These are phyloP conservation scores for Cyprinella venusta DNA, from an alignment of 2,797 vertebrate species.

Conservation along the genomic window DNA sequence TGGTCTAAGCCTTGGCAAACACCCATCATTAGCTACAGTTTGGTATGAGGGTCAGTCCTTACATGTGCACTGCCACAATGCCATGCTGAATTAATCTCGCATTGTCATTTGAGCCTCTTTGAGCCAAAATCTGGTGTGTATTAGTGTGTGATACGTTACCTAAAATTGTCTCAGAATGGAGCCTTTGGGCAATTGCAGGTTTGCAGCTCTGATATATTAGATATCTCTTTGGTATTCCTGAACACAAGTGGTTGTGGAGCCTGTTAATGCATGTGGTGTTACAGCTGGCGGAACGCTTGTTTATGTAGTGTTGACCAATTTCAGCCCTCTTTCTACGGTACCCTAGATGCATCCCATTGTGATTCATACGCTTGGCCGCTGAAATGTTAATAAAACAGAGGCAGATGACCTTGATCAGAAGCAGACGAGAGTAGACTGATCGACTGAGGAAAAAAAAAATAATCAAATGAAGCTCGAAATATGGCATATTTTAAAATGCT, in stretches of 20 bases:
- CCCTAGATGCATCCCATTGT: background rate
- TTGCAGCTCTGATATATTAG: background rate
- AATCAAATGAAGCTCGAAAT: slow-evolving; percentile 17
- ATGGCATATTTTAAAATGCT: slow-evolving; percentile 26
- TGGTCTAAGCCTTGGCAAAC: slow-evolving; percentile 26
- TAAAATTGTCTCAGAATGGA: slow-evolving; percentile 17
- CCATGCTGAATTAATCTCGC: slow-evolving; percentile 31
- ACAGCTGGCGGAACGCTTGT: background rate
- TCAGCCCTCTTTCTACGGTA: background rate
- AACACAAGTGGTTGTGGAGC: background rate
- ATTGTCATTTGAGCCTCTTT: slow-evolving; percentile 16
- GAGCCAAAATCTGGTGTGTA: background rate
- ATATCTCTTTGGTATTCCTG: background rate
- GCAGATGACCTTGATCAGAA: slow-evolving; percentile 30
- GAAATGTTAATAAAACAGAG: slow-evolving; percentile 38
- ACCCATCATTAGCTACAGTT: slow-evolving; percentile 9
- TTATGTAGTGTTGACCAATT: slow-evolving; percentile 34
- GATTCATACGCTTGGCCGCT: background rate
- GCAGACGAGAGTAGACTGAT: background rate
- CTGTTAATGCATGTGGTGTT: slow-evolving; percentile 6
- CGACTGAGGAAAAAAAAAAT: background rate
- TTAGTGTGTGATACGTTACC: background rate
- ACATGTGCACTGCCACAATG: slow-evolving; percentile 9
- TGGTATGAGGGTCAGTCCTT: slow-evolving; percentile 30
- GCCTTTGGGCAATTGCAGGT: background rate